These are phyloP conservation scores for Pteruthius melanotis DNA, from an alignment of 2,113 vertebrate species.

Conservation along the genomic window DNA sequence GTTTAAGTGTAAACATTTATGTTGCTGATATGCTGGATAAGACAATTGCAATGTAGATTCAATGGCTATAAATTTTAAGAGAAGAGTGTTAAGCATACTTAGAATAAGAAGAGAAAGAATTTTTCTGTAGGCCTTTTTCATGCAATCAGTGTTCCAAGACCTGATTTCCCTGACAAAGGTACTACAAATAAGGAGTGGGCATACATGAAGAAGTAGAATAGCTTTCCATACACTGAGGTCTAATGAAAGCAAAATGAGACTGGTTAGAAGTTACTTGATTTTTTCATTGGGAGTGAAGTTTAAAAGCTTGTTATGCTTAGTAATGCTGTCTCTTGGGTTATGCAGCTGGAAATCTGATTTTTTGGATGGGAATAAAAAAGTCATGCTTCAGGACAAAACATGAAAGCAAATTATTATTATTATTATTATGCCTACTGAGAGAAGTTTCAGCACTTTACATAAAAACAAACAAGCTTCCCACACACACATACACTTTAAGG, in stretches of 20 bases:
- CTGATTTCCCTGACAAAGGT: neutral
- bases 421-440: constrained; percentile 18
- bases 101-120: neutral
- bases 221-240: neutral
- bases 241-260: constrained; percentile 2
- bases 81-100: neutral
- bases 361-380: constrained; percentile 36
- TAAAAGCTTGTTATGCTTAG: neutral
- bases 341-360: neutral
- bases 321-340: constrained; percentile 12
- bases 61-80: neutral
- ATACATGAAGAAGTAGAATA: neutral
- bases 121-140: neutral
- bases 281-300: neutral
- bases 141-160: neutral
- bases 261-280: neutral
- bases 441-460: constrained; percentile 27
- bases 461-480: constrained; percentile 44
- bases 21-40: neutral
- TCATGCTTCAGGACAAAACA: constrained; percentile 49
- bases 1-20: neutral
- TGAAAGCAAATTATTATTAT: constrained; percentile 45
- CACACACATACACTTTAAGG: neutral
- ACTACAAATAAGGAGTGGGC: neutral
- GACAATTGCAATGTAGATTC: neutral